These are phyloP conservation scores for Pseudomyrmex cubaensis DNA, from an alignment of 1,140 invertebrate species.

Conservation along the genomic window DNA sequence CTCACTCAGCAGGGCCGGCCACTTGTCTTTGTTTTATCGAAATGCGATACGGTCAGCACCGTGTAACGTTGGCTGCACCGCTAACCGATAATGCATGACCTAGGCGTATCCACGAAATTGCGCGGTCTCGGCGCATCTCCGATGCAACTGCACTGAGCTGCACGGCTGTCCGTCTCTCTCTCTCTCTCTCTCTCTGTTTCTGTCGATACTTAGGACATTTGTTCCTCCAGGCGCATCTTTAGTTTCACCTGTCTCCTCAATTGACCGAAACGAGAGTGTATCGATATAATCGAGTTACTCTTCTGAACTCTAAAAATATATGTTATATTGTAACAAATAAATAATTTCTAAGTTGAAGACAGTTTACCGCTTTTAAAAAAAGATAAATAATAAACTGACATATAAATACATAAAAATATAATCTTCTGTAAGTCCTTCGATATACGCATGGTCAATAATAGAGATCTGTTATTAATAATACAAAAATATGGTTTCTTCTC, in stretches of 20 bases:
- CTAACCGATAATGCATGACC: slow-evolving; percentile 60
- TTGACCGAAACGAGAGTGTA: neutral
- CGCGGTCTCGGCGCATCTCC: slow-evolving; percentile 57
- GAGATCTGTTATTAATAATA: no score
- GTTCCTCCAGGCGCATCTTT: slow-evolving; percentile 3
- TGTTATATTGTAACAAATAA: no score
- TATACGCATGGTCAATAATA: no score
- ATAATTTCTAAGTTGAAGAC: no score
- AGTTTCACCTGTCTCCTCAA: neutral
- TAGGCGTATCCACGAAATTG: slow-evolving; percentile 55
- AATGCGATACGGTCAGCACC: slow-evolving; percentile 55
- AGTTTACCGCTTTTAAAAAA: no score
- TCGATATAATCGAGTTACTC: neutral
- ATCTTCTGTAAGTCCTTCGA: no score
- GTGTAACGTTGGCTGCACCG: slow-evolving; percentile 58
- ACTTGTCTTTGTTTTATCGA: slow-evolving; percentile 76
- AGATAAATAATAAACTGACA: no score
- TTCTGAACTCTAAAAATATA: neutral
- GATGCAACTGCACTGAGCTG: slow-evolving; percentile 35
- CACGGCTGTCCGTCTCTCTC: slow-evolving; percentile 8
- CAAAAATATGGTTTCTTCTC: no score
- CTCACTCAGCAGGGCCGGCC: slow-evolving; percentile 67
- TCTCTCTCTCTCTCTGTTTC: neutral
- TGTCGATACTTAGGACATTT: neutral
- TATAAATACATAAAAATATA: no score